These are phyloP conservation scores for Hirtodrosophila histrioides DNA, from an alignment of 2,888 invertebrate genomes.

Conservation along the genomic window DNA sequence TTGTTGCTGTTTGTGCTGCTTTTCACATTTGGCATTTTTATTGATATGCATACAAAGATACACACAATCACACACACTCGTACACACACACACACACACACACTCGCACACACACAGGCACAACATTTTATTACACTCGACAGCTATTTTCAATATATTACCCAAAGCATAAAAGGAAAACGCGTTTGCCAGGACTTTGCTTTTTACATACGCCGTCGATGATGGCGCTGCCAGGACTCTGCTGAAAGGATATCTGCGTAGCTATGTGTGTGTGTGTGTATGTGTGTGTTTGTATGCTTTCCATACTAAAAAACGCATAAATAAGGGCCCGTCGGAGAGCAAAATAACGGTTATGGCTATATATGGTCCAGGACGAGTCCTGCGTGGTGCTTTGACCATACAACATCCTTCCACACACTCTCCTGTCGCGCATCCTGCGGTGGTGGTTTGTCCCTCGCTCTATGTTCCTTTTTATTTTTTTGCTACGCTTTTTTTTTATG, in stretches of 20 bases:
- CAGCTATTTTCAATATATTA: constrained; percentile 82
- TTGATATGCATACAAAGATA: constrained; percentile 70
- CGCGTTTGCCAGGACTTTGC: constrained; percentile 48
- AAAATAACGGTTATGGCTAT: constrained; percentile 70
- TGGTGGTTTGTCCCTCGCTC: constrained; percentile 42
- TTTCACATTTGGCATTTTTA: constrained; percentile 77
- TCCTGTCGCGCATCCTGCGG: constrained; percentile 21
- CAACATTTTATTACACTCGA: constrained; percentile 81
- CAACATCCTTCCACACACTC: constrained; percentile 7
- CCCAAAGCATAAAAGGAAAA: constrained; percentile 72
- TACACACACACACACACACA: constrained; percentile 18
- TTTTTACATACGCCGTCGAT: constrained; percentile 70
- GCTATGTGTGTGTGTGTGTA: constrained; percentile 11
- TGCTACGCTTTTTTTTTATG: constrained; percentile 65
- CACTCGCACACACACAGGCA: too few relatives aligned
- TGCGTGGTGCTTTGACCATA: constrained; percentile 44
- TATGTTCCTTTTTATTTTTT: constrained; percentile 1
- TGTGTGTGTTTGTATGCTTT: constrained; percentile 55
- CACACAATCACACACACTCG: constrained; percentile 34
- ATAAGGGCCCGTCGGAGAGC: constrained; percentile 65
- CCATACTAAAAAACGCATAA: constrained; percentile 82
- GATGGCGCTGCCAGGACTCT: constrained; percentile 37
- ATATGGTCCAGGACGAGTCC: constrained; percentile 22
- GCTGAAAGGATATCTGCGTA: constrained; percentile 67
- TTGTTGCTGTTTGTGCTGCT: constrained; percentile 52